phyloP scores from a whole-genome alignment of 2,113 vertebrate species.

The Xyrauchen texanus region DNA sequence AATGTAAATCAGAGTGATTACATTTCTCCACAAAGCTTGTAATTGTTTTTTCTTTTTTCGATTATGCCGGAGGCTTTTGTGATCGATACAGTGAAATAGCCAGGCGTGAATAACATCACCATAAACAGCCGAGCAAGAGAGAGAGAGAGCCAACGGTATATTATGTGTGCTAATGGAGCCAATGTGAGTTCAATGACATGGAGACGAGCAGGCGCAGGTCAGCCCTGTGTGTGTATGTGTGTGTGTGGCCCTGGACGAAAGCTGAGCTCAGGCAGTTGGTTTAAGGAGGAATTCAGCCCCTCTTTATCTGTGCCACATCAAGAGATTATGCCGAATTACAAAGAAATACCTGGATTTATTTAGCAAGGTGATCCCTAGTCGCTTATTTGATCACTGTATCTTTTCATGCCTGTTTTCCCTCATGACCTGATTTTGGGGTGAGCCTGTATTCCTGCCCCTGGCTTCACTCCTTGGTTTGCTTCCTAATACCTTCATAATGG shows the following conservation, averaged over 20 bases:
- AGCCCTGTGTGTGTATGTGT: not conserved
- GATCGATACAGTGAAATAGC: constrained; percentile 82
- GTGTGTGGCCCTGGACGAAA: not conserved
- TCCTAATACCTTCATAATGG: constrained; percentile 26
- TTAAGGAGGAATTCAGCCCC: constrained; percentile 18
- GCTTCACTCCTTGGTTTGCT: too few species aligned
- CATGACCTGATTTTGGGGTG: constrained; percentile 17
- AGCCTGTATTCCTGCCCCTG: constrained; percentile 2
- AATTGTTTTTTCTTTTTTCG: constrained; percentile 91
- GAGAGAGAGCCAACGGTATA: constrained; percentile 71
- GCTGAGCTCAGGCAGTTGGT: not conserved
- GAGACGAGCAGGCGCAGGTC: constrained; percentile 38
- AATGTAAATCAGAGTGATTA: constrained; percentile 77
- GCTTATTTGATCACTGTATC: constrained; percentile 8
- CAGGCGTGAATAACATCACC: constrained; percentile 80
- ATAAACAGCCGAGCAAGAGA: constrained; percentile 81
- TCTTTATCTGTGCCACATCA: not conserved
- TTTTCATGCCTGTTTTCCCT: constrained; percentile 8
- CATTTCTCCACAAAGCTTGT: constrained; percentile 79
- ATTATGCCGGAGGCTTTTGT: constrained; percentile 81
- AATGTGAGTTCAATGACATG: constrained; percentile 86
- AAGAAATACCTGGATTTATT: constrained; percentile 34
- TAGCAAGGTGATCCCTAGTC: constrained; percentile 17
- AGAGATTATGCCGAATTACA: constrained; percentile 22
- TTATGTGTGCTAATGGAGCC: constrained; percentile 83